Base-by-base conservation (phyloP, 2,113 vertebrate genomes). In the Tetrao urogallus region DNA sequence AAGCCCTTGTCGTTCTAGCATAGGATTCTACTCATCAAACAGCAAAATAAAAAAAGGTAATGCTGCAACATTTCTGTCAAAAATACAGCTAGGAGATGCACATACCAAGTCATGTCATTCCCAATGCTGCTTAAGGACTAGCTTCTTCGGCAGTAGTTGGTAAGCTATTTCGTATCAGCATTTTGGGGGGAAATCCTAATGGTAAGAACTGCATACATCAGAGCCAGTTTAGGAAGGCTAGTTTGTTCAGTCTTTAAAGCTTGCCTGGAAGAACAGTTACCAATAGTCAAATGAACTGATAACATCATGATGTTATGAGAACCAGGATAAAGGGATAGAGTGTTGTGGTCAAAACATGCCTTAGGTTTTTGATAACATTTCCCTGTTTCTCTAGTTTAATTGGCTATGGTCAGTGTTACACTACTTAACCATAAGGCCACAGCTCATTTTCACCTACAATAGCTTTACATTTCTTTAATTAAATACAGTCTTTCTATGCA, bases 81-180 rank as follows among this genome's bases (percentile, higher is more conserved):
- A 95, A 24, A 58, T 78, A 61, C 73, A 96, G 57, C 11, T 87
- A 72, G 48, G 84, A 6, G 36, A 96, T 84, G 91, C 40, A 82
- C 34, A 65, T 74, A 67, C 15, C 32, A 47, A 36, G 61, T 96
- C 30, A 34, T 43, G 34, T 56, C 64, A 43, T 22, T 34, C 76
- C 81, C 42, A 28, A 61, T 25, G 36, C 43, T 82, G 75, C 24
- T 67, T 28, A 75, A 54, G 66, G 43, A 92, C 70, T 20, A 81
- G 40, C 48, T 76, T 5, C n/a, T 75, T 36, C 90, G 30, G 28
- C 88, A 14, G 16, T 63, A 43, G 40, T 34, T 65, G 48, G 66
- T 77, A 92, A 95, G 34, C 57, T 69, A 4, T 17, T 91, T 38
- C 48, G 22, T 42, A 34, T 22, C 15, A 18, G 11, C 8, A 32